Base-by-base conservation (phyloP, 2,888 invertebrate species). In the Ectemnius continuus region DNA sequence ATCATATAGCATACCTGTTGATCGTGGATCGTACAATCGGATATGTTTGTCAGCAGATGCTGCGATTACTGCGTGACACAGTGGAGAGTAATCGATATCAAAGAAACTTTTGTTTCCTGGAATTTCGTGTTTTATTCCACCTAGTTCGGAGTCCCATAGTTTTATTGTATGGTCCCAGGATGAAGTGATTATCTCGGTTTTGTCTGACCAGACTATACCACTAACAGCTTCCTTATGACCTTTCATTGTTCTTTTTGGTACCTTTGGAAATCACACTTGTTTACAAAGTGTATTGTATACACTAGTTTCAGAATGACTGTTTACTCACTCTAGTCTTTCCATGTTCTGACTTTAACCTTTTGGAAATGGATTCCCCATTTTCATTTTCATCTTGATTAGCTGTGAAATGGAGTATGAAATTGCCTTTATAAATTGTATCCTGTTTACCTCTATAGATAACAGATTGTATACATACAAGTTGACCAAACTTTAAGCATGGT, bases 81-180 rank as follows among this genome's bases (percentile, higher is more conserved):
- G 87, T 0, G 94, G 93, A 0, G 98, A 98, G 93, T 96, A 97
- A 82, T 96, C 95, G 2, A 96, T 92, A 87, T 95, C 95, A 80
- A 99, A 95, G 90, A 97, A 97, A 11, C 98, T 96, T 91, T 98
- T 98, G 87, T 97, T 96, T 16, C 97, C 97, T 90, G 92, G 91
- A 83, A 97, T 93, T 91, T 97, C 96, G 58, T 95, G 94, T 89
- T 96, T 97, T 59, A 97, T 94, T 48, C 95, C 96, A 62, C 96
- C 96, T 61, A 96, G 91, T 86, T 97, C 96, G 59, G 96, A 93
- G 91, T 99, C 99, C 99, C 99, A 99, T 8, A 98, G 90, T 90
- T 97, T 96, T 16, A 99, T 92, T 0, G 98, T 96, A 89, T 99
- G 98, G 92, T 99, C 99, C 98, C 98, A 98, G 0, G 98, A 97